Base-by-base conservation (phyloP, 2,113 vertebrate genomes). In the Sorex fumeus region DNA sequence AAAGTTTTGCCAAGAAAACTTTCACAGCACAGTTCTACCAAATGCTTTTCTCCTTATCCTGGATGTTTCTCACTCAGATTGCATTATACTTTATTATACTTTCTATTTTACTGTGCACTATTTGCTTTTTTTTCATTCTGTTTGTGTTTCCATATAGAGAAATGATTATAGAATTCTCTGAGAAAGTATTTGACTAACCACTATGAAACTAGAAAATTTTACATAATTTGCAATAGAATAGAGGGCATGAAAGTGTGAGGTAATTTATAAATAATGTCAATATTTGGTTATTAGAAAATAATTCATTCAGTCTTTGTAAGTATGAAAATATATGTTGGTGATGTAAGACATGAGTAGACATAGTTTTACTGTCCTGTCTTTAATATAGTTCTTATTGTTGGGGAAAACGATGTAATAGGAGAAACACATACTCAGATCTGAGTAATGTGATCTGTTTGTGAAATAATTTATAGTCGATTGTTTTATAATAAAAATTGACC, bases 221-320 rank as follows among this genome's bases (percentile, higher is more conserved):
- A 89, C 28, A 88, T 5, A 78, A 34, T 66, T 89, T 84, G 0
- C 13, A 47, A 82, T 36, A 91, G 43, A 84, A 32, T 36, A 91
- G 34, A 84, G 47, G 9, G 25, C 34, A 60, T 53, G 12, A 9
- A 30, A 4, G 70, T 84, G 11, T 70, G 30, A 53, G 57, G 43
- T 18, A 21, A 50, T 18, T 27, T 0, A 64, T 27, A 81, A 93
- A 91, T 5, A 19, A 1, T 69, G 27, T 21, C 25, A 9, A 62
- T 32, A 30, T 50, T 8, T 62, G n/a, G 3, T 69, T 94, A 50
- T 62, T 87, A 1, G 60, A n/a, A 76, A 71, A 47, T 62, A 76
- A 40, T 40, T 57, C 34, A 69, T 7, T 45, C 80, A 0, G 21
- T 11, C 27, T 83, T 50, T 72, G 8, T 30, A 53, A 74, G 86